These are phyloP conservation scores for Hylomyscus alleni DNA, from an alignment of 2,797 vertebrate species.

Conservation along the genomic window DNA sequence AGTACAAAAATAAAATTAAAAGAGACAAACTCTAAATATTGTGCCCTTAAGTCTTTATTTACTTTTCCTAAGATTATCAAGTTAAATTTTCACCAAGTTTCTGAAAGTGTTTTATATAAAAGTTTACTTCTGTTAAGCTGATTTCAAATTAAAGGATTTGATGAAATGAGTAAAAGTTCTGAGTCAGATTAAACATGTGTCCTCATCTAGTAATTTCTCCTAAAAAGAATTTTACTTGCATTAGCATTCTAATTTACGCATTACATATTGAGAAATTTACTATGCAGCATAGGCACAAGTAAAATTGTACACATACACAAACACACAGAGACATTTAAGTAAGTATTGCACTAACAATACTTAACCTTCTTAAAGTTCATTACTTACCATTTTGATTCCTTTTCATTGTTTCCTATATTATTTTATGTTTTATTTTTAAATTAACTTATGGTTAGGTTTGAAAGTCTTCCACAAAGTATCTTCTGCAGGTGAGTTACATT, in stretches of 20 bases:
- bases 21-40: too few species aligned
- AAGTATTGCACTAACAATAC: rapidly evolving
- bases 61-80: too few species aligned
- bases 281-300: neutral
- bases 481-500: constrained; percentile 5
- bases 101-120: neutral
- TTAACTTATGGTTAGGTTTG: neutral
- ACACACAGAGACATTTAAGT: neutral
- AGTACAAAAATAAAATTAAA: neutral
- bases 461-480: neutral
- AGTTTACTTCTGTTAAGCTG: neutral
- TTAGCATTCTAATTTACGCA: neutral
- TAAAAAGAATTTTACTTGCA: neutral
- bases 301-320: neutral
- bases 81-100: neutral
- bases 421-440: neutral
- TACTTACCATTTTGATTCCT: neutral
- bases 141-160: neutral
- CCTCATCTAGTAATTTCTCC: neutral
- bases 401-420: neutral
- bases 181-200: neutral
- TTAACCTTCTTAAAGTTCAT: neutral
- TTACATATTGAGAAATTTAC: neutral
- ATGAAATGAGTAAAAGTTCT: neutral
- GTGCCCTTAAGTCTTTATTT: neutral